Conservation (phyloP, 2,888 invertebrate genomes). For the Campaea margaritaria region DNA sequence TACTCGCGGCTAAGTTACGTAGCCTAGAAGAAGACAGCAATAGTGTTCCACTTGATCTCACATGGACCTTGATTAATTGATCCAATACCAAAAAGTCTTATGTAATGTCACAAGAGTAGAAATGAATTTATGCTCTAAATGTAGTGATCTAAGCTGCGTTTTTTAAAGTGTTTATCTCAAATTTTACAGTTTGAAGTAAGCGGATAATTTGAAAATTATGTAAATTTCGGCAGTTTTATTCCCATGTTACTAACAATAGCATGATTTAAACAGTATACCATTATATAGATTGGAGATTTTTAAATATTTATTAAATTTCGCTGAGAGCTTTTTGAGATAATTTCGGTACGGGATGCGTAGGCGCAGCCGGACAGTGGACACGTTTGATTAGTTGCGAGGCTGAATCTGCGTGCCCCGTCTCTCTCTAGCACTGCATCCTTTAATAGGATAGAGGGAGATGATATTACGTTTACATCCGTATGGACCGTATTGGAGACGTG, state of each 20-base stretch:
- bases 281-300: conserved; percentile 21
- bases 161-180: conserved; percentile 63
- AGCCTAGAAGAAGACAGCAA: conserved; percentile 51
- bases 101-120: conserved; percentile 35
- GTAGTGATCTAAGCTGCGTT: conserved; percentile 40
- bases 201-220: conserved; percentile 59
- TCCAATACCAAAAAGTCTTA: conserved; percentile 53
- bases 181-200: conserved; percentile 57
- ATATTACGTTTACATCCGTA: conserved; percentile 69
- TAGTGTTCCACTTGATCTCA: conserved; percentile 58
- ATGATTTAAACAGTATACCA: conserved; percentile 29
- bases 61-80: conserved; percentile 61
- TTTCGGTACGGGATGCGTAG: conserved; percentile 69
- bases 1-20: conserved; percentile 36
- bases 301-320: conserved; percentile 24
- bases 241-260: conserved; percentile 37
- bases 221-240: conserved; percentile 52
- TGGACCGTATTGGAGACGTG: conserved; percentile 77
- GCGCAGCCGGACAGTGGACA: conserved; percentile 78
- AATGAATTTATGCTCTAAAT: conserved; percentile 49
- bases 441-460: conserved; percentile 58
- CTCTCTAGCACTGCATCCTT: conserved; percentile 49
- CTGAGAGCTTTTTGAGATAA: conserved; percentile 45
- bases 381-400: conserved; percentile 79
- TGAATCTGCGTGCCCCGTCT: conserved; percentile 68